Percentiles rank a stretch among this genome's conserved stretches.
These are phyloP conservation scores for Agelas oroides DNA, from an alignment of 37 sponge, comb jelly and placozoan genomes.

Conservation along the genomic window DNA sequence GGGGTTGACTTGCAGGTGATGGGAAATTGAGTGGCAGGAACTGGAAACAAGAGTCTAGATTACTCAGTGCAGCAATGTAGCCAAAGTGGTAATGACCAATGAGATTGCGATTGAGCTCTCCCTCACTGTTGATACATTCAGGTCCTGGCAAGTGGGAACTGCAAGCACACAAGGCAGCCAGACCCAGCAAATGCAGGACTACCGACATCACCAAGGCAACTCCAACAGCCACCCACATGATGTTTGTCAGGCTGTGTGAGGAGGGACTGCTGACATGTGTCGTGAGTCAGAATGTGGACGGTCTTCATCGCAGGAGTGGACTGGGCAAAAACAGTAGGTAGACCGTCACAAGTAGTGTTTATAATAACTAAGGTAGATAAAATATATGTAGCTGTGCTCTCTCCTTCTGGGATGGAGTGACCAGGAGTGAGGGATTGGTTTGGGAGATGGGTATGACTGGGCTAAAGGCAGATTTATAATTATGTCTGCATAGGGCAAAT, in stretches of 20 bases:
- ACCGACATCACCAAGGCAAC: conserved; percentile 50
- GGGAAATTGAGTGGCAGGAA: too few relatives aligned
- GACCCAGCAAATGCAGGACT: neutral
- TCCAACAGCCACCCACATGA: conserved; percentile 60
- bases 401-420: neutral
- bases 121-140: too few relatives aligned
- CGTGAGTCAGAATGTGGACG: conserved; percentile 66
- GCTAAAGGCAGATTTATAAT: too few relatives aligned
- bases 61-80: too few relatives aligned
- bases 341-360: neutral
- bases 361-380: too few relatives aligned
- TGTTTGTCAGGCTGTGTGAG: conserved; percentile 49
- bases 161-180: conserved; percentile 9
- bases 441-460: too few relatives aligned
- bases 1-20: too few relatives aligned
- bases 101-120: too few relatives aligned
- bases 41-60: too few relatives aligned
- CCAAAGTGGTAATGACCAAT: too few relatives aligned
- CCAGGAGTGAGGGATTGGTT: too few relatives aligned
- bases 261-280: conserved; percentile 49
- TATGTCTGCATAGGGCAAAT: too few relatives aligned
- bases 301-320: conserved; percentile 64
- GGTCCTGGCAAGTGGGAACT: conserved; percentile 68
- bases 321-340: conserved; percentile 46
- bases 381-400: neutral